Evolutionary conservation across 2,113 vertebrate genomes (phyloP).

Genomic region (Cairina moschata): DNA sequence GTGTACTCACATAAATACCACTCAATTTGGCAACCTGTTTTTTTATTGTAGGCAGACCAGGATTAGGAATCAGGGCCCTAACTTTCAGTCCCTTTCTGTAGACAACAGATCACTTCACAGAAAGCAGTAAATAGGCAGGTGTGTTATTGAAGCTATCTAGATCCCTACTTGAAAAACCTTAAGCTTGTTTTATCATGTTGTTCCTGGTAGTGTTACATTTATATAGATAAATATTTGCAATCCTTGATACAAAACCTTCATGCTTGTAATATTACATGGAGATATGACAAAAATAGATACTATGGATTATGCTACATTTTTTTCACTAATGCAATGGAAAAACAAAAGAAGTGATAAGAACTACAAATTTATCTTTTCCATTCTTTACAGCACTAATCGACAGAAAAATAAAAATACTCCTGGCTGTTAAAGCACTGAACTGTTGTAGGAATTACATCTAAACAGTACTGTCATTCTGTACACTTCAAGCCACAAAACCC

Average conservation of each 20-base stretch:
- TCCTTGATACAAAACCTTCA: background rate
- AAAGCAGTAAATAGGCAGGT: background rate
- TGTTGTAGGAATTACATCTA: background rate
- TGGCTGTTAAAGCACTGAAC: background rate
- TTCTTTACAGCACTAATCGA: background rate
- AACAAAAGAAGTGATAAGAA: background rate
- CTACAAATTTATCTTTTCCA: background rate
- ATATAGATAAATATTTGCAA: background rate
- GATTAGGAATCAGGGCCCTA: background rate
- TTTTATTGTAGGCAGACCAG: background rate
- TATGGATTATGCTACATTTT: rapidly evolving
- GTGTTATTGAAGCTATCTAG: background rate
- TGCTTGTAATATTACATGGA: background rate
- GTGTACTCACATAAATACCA: background rate
- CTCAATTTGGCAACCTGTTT: background rate
- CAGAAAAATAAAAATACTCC: background rate
- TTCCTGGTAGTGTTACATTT: background rate
- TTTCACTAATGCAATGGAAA: background rate
- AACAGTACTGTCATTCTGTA: background rate
- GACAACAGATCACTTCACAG: background rate
- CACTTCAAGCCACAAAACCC: background rate
- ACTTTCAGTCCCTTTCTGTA: background rate
- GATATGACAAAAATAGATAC: background rate
- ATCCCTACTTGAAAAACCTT: background rate
- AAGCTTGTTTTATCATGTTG: rapidly evolving